Conservation (phyloP, 2,888 invertebrate species). For the Ptychoptera albimana region DNA sequence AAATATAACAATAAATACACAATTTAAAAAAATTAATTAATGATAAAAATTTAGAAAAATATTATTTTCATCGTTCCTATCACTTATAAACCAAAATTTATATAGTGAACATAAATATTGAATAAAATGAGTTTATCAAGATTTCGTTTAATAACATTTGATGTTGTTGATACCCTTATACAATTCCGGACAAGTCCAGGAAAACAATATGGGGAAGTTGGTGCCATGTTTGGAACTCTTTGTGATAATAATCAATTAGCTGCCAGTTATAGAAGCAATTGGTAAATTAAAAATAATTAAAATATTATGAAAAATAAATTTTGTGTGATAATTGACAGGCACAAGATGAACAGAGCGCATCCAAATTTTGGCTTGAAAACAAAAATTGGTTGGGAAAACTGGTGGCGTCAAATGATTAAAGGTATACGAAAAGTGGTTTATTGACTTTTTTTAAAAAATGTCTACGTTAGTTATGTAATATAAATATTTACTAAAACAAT, state of each 20-base stretch:
- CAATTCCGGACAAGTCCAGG: slow-evolving; percentile 54
- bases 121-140: slow-evolving; percentile 21
- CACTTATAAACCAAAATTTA: too few relatives aligned
- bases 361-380: slow-evolving; percentile 65
- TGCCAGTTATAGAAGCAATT: slow-evolving; percentile 46
- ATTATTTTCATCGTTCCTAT: too few relatives aligned
- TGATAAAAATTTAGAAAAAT: too few relatives aligned
- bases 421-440: slow-evolving; percentile 13
- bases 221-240: slow-evolving; percentile 47
- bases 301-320: not conserved
- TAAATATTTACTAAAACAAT: not conserved
- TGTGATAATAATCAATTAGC: slow-evolving; percentile 41
- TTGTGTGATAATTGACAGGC: slow-evolving; percentile 15
- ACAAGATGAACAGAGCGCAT: slow-evolving; percentile 43
- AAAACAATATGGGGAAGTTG: slow-evolving; percentile 56
- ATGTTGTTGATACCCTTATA: slow-evolving; percentile 73
- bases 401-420: slow-evolving; percentile 52
- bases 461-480: not conserved
- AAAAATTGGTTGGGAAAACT: slow-evolving; percentile 55
- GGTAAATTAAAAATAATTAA: slow-evolving; percentile 26
- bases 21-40: too few relatives aligned
- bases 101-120: not conserved
- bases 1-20: too few relatives aligned
- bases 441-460: not conserved
- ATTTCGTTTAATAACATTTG: slow-evolving; percentile 58